A percentile compares a stretch with the other conserved stretches of the same genome.
These are phyloP conservation scores for Sebastes steindachneri DNA, from an alignment of 2,797 vertebrate genomes.

Conservation along the genomic window DNA sequence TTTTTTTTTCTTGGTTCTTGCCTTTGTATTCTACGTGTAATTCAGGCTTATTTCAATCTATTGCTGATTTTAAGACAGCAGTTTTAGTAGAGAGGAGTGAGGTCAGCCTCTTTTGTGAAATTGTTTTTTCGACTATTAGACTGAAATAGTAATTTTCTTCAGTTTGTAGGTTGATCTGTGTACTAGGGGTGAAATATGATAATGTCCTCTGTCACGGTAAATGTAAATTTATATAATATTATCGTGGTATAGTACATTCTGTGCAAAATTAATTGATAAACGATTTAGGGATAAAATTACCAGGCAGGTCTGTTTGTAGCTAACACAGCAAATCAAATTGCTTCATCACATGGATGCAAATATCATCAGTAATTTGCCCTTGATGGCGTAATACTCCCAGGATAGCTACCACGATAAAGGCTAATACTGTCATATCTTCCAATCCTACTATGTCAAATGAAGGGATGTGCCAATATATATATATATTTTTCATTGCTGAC, in stretches of 20 bases:
- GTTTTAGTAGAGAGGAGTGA: not conserved
- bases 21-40: not conserved
- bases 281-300: not conserved
- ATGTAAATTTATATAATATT: not conserved
- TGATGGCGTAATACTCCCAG: not conserved
- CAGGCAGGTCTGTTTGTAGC: not conserved
- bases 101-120: not conserved
- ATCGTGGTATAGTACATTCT: not conserved
- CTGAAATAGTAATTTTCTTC: not conserved
- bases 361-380: not conserved
- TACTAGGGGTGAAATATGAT: not conserved
- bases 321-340: not conserved
- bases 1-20: not conserved
- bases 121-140: not conserved
- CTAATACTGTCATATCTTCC: not conserved
- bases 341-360: not conserved
- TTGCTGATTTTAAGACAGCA: not conserved
- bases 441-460: not conserved
- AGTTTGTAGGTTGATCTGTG: not conserved
- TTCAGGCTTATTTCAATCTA: not conserved
- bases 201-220: not conserved
- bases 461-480: not conserved
- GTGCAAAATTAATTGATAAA: too few species aligned
- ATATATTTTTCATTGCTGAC: rapidly evolving
- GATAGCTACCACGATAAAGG: not conserved